Percentiles rank a stretch among this genome's conserved stretches.
Conservation (phyloP, 2,888 invertebrate genomes). For the Caenorhabditis drosophilae region DNA sequence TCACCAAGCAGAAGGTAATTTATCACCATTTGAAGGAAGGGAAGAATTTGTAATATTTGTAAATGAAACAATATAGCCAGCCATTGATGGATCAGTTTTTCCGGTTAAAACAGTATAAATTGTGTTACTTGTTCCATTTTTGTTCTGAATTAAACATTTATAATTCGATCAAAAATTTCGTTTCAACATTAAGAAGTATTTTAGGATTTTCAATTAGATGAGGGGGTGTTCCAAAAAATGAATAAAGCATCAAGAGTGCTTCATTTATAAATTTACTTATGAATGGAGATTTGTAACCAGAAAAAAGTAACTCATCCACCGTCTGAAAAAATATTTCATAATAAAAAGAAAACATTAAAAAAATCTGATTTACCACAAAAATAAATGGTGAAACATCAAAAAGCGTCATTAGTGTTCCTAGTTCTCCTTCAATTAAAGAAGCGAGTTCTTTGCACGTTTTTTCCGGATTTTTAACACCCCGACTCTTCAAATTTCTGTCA, state of each 20-base stretch:
- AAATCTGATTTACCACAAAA: constrained; percentile 34
- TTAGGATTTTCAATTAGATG: constrained; percentile 21
- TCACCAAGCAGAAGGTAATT: constrained; percentile 37
- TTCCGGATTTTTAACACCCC: constrained; percentile 6
- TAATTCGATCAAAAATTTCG: too few species aligned
- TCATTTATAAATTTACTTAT: constrained; percentile 36
- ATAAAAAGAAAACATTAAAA: constrained; percentile 8
- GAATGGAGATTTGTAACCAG: constrained; percentile 55
- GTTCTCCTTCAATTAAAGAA: constrained; percentile 36
- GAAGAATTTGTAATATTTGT: constrained; percentile 28
- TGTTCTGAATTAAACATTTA: too few species aligned
- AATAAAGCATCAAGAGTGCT: constrained; percentile 17
- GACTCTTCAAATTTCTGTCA: neutral
- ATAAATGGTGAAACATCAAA: constrained; percentile 49
- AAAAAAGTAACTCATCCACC: constrained; percentile 54
- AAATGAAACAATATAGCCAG: constrained; percentile 41
- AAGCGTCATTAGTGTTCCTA: constrained; percentile 46
- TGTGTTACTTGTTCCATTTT: constrained; percentile 47
- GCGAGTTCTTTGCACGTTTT: constrained; percentile 16
- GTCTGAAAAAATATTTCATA: constrained; percentile 34
- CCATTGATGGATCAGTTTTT: constrained; percentile 39
- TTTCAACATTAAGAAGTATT: constrained; percentile 16
- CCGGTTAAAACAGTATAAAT: constrained; percentile 46
- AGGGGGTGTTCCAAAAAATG: constrained; percentile 16
- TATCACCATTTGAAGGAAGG: constrained; percentile 28